These are phyloP conservation scores for Lacerta viridis DNA, from an alignment of 2,797 vertebrate species.

Conservation along the genomic window DNA sequence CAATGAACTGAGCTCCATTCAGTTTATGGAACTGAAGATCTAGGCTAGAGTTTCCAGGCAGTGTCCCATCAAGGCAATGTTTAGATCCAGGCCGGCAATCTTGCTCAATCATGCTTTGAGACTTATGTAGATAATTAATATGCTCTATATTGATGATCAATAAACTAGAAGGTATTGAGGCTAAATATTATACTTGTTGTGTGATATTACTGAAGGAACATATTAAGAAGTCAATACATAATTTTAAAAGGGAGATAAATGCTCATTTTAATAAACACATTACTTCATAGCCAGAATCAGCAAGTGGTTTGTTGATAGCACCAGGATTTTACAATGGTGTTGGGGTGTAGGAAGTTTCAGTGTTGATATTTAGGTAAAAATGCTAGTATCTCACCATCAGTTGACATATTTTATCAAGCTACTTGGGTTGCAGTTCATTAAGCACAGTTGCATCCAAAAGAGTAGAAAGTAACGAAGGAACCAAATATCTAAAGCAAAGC, in stretches of 20 bases:
- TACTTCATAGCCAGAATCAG: neutral
- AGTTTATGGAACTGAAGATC: neutral
- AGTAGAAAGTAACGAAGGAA: conserved; percentile 34
- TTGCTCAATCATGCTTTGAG: neutral
- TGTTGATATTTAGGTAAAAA: neutral
- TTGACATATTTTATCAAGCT: neutral
- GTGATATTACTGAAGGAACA: neutral
- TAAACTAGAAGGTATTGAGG: neutral
- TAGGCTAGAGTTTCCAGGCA: neutral
- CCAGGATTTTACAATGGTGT: neutral
- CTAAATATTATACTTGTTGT: neutral
- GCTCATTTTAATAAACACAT: neutral
- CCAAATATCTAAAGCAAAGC: neutral
- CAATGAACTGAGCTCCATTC: neutral
- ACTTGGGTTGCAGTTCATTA: conserved; percentile 39
- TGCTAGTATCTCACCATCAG: rapidly evolving
- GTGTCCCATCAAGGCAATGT: neutral
- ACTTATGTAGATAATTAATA: neutral
- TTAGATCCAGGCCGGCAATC: neutral
- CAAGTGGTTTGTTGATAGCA: neutral
- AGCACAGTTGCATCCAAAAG: conserved; percentile 40
- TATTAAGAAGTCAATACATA: neutral
- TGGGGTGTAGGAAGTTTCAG: neutral
- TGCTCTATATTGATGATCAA: neutral
- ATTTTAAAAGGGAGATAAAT: neutral